Evolutionary conservation across 2,113 vertebrate species (phyloP), one percentile per base, ranked within the genome.

Genomic region (Tylochromis polylepis): DNA sequence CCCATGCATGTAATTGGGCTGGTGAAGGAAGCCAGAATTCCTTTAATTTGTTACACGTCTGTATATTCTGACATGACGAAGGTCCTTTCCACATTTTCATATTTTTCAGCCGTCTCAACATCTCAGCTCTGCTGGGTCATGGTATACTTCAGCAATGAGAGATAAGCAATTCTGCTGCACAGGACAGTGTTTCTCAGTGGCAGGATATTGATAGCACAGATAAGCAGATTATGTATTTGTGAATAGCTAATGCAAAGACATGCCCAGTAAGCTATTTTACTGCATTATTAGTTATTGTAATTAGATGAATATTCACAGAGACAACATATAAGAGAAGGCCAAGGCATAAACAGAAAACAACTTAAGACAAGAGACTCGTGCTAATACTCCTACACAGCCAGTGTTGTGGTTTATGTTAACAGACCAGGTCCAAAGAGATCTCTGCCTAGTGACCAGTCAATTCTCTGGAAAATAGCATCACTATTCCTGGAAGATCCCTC

Each of bases 141-240:
- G 38, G 22, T 24, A 16, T n/a, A 22, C 34, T 67, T 46, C 41
- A 79, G n/a, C 34, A 49, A 59, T 1, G 58, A n/a, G 51, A n/a
- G 10, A 59, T 31, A 31, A 11, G 51, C 20, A 27, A 4, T 11
- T 27, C 58, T 60, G 55, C 57, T 38, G 46, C 62, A 65, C 16
- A 7, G 31, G 31, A 60, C 34, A 46, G 16, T 46, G 24, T 57
- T n/a, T 51, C 27, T 78, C 12, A 41, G 4, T 36, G 8, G 29
- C 20, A 62, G 8, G 43, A 57, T 24, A 36, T 46, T 75, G 55
- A 75, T 41, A 60, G 24, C 53, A 49, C 34, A 75, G 15, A 11
- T 86, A 84, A 88, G 82, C 82, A n/a, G 70, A 82, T 85, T 83
- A 90, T 15, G 24, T 38, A 16, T 24, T n/a, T 38, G 57, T 67